Percentiles rank a stretch among this genome's conserved stretches.
Evolutionary conservation across 2,888 invertebrate species (phyloP).

Genomic region (Ornithoptera priamus): DNA sequence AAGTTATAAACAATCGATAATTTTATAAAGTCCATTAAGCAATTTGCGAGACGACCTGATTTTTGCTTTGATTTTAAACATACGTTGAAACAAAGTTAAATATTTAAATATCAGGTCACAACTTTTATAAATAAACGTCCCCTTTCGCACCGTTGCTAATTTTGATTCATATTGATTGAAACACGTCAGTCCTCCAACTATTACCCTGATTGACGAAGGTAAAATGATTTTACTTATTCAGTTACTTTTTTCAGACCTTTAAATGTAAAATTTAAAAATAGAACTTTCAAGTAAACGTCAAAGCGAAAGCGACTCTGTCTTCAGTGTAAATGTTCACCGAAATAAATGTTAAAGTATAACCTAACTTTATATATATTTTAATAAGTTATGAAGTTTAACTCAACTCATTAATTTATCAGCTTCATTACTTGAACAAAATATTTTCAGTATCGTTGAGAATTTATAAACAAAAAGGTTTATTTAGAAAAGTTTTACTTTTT

Average conservation of each 20-base stretch:
- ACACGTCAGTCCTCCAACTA: slow-evolving; percentile 14
- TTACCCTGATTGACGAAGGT: slow-evolving; percentile 21
- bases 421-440: no score
- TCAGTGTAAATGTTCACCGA: no score
- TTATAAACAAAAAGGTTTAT: no score
- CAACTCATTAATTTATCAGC: no score
- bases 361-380: no score
- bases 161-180: slow-evolving; percentile 21
- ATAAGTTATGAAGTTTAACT: no score
- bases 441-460: no score
- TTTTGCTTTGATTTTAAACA: no score
- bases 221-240: slow-evolving; percentile 11
- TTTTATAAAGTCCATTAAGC: background rate
- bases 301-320: background rate
- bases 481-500: no score
- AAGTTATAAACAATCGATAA: no score
- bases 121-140: slow-evolving; percentile 12
- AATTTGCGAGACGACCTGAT: background rate
- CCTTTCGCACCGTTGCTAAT: slow-evolving; percentile 13
- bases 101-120: background rate
- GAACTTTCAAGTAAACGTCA: background rate
- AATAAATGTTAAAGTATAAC: no score
- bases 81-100: background rate
- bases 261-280: slow-evolving; percentile 4
- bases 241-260: slow-evolving; percentile 5